Evolutionary conservation across 2,113 vertebrate species (phyloP), one percentile per base, ranked within the genome.

Genomic region (Ibidorhyncha struthersii): DNA sequence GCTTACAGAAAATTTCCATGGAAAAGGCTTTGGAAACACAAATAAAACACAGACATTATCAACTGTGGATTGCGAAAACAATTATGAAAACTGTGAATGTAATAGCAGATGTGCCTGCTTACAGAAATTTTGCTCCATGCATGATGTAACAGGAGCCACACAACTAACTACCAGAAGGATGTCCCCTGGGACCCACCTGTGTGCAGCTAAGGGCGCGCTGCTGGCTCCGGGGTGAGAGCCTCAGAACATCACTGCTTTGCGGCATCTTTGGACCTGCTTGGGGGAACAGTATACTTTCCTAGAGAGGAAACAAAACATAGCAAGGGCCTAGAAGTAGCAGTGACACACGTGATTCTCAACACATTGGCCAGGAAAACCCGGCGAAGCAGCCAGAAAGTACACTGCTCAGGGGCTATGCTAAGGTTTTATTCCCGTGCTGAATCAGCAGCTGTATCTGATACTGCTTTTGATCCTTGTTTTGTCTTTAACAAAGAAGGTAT

Each of bases 11-110:
- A 66, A 65, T 32, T 76, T 82, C 53, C 38, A 69, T 1, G 11
- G 66, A 61, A 91, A 86, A 92, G 70, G 41, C 22, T 82, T 43
- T 30, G 70, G 41, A 70, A 95, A 82, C 34, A 85, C 72, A 89
- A 71, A 32, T 14, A 59, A 73, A 85, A 27, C 26, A 30, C 13
- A 72, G 61, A 22, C 20, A n/a, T 67, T 79, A 65, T 53, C 22
- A 85, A 25, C 2, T 1, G 14, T 21, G 34, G 8, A 18, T 72
- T 43, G 53, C 43, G 73, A 91, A 77, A 82, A 69, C 21, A 80
- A 43, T 21, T 34, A 38, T 0, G 27, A n/a, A 74, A 84, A 58
- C 26, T 82, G 74, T 52, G 80, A 92, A 11, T 16, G 49, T 14
- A 63, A 25, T 3, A 78, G 87, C 66, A 91, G 78, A 65, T 59